These are phyloP conservation scores for Drosophila mercatorum DNA, from an alignment of 2,888 invertebrate species.

Conservation along the genomic window DNA sequence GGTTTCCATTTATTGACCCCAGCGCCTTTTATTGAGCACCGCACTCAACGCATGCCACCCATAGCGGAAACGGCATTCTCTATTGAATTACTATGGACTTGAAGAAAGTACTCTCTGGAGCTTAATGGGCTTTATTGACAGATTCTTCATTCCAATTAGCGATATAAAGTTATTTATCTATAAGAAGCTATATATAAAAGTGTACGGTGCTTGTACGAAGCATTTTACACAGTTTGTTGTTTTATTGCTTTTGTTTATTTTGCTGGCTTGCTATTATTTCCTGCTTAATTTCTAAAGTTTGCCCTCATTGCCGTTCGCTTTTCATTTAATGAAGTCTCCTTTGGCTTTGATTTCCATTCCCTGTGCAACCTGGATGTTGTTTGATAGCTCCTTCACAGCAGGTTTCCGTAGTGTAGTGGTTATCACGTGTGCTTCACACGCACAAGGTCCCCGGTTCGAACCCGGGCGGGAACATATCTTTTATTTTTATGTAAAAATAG, in stretches of 20 bases:
- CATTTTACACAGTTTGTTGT: not conserved
- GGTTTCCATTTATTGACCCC: slow-evolving; percentile 52
- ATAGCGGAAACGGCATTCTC: slow-evolving; percentile 44
- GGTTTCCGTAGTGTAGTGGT: slow-evolving; percentile 84
- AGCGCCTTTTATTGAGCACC: slow-evolving; percentile 38
- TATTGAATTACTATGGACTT: slow-evolving; percentile 13
- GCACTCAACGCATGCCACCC: slow-evolving; percentile 56
- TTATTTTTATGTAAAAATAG: not conserved
- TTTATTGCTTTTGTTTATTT: slow-evolving; percentile 4
- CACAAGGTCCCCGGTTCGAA: slow-evolving; percentile 84
- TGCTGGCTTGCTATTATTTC: not conserved
- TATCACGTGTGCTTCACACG: slow-evolving; percentile 84
- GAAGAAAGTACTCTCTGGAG: slow-evolving; percentile 32
- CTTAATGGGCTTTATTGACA: slow-evolving; percentile 45
- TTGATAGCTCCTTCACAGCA: rapidly evolving
- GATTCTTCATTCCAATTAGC: slow-evolving; percentile 35
- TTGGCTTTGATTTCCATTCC: not conserved
- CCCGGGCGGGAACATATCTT: slow-evolving; percentile 82
- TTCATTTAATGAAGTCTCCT: not conserved
- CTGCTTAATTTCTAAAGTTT: not conserved
- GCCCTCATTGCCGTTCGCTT: not conserved
- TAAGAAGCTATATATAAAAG: not conserved
- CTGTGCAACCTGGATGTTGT: not conserved
- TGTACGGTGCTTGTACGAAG: not conserved
- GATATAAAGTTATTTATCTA: not conserved